Conservation (phyloP, 92 coral and sea anemone genomes). For the Scolanthus callimorphus region DNA sequence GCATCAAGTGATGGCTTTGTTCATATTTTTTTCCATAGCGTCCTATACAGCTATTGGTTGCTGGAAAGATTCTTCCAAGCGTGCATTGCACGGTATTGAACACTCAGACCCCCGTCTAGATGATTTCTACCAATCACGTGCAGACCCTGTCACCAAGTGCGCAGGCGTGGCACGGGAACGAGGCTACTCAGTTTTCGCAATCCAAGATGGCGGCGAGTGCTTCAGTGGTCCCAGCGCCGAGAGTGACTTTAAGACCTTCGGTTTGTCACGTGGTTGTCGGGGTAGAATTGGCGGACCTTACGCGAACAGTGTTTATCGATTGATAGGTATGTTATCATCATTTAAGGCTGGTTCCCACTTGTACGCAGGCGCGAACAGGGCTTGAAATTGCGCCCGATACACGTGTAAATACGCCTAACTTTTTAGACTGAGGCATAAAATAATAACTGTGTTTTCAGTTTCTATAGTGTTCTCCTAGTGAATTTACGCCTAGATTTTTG, state of each 20-base stretch:
- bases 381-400: no score
- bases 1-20: no score
- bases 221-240: slow-evolving; percentile 74
- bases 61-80: slow-evolving; percentile 69
- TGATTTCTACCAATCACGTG: slow-evolving; percentile 67
- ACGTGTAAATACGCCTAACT: no score
- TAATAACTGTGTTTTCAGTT: no score
- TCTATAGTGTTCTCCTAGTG: no score
- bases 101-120: slow-evolving; percentile 63
- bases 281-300: slow-evolving; percentile 78
- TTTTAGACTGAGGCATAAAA: no score
- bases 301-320: slow-evolving; percentile 82
- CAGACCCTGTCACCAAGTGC: slow-evolving; percentile 67
- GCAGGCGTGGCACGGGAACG: slow-evolving; percentile 79
- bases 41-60: slow-evolving; percentile 72
- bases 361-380: no score
- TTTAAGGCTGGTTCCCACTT: background rate
- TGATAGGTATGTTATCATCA: slow-evolving; percentile 58
- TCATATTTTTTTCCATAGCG: slow-evolving; percentile 25
- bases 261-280: slow-evolving; percentile 77
- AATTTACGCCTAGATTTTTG: no score
- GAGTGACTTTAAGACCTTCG: slow-evolving; percentile 57
- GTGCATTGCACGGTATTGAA: slow-evolving; percentile 58
- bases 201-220: slow-evolving; percentile 93
- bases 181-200: slow-evolving; percentile 77